Base-by-base conservation (phyloP, 2,888 invertebrate species). In the Hemistola chrysoprasaria region DNA sequence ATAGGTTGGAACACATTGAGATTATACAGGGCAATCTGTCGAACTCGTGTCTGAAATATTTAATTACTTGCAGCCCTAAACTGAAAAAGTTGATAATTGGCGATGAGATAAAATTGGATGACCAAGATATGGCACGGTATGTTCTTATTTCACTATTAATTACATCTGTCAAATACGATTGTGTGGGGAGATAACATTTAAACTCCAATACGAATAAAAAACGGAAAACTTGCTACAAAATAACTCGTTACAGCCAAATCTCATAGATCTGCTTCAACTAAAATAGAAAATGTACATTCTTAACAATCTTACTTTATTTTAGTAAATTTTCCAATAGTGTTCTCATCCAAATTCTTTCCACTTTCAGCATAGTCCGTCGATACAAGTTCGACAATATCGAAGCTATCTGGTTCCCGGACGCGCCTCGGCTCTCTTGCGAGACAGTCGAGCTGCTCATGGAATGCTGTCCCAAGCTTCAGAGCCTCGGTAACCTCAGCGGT, bases 321-420 rank as follows among this genome's bases (percentile, higher is more conserved):
- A n/a, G n/a, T n/a, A n/a, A n/a, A n/a, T n/a, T n/a, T n/a, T n/a
- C n/a, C n/a, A n/a, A n/a, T n/a, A n/a, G n/a, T n/a, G n/a, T n/a
- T n/a, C n/a, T n/a, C 16, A 16, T 3, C 16, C 4, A 16, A 2
- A 16, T 16, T 4, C 2, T 16, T 16, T 31, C 8, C 22, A 22
- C 7, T 81, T 91, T 56, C 78, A 92, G 93, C 63, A 88, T 94
- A 67, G 88, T 93, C 50, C 91, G 91, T 8, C 91, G 93, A 32
- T 87, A 92, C 66, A 91, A 92, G 53, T 92, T 94, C 59, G 79
- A 88, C 21, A 74, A 89, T 44, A 77, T 94, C 25, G 93, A 93
- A 78, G 91, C 92, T 42, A 79, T 94, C 40, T 93, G 93, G 92
- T 92, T 94, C 53, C 92, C 93, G 1, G 89, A 91, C 60, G 93